Evolutionary conservation across 2,113 vertebrate species (phyloP), one percentile per base, ranked within the genome.

Genomic region (Sander vitreus): DNA sequence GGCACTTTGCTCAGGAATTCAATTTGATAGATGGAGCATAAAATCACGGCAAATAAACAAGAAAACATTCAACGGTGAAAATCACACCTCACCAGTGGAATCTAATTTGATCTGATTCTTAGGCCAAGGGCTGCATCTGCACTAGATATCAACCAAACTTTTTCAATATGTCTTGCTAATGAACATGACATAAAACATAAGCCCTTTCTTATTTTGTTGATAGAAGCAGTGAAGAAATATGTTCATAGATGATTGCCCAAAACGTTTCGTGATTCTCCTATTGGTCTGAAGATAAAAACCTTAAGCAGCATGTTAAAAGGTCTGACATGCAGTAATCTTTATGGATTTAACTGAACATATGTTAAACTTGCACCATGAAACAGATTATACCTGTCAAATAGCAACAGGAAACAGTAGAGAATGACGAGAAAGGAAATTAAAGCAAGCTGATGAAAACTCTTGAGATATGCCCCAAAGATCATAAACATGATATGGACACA

Each of bases 391-490:
- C 81, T 86, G 84, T 80, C 72, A 58, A 45, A 72, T 78, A 1
- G 2, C 58, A 55, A 36, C 12, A 66, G 43, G 43, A 73, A 30
- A 58, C 55, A 36, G 51, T 0, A 1, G 18, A 50, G 62, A 87
- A 88, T 82, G 76, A 83, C 45, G 80, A 80, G 73, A 85, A 67
- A 88, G 91, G 92, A 92, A 93, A 93, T 94, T 51, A 92, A 86
- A 83, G 67, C 48, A 33, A 30, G 80, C 78, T 82, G 88, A 87
- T 86, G 78, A 76, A 73, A 84, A 77, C 88, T 88, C 80, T 84
- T 79, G 67, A 91, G 84, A 87, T 76, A 33, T 67, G 73, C 72
- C 48, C 82, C 45, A 14, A 33, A 87, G 91, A 93, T 92, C 57
- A 58, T 19, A 36, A 47, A 43, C 30, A 68, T 21, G 79, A 90